Base-by-base conservation (phyloP, 2,113 vertebrate species). In the Spilogale gracilis region DNA sequence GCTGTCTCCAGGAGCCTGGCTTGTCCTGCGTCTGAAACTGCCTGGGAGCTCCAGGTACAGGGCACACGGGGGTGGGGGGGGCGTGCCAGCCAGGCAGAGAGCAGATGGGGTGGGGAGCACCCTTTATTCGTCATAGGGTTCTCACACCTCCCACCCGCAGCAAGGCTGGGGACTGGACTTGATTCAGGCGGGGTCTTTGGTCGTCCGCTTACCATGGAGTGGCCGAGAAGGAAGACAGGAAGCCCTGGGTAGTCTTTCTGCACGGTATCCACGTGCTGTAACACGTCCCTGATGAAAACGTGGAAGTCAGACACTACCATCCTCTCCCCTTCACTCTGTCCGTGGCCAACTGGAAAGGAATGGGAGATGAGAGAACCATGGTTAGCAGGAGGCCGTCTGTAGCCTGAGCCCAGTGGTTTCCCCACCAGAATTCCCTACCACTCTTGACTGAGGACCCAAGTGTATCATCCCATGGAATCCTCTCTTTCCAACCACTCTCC, bases 251-350 rank as follows among this genome's bases (percentile, higher is more conserved):
- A 96, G 63, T 98, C 99, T 78, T 98, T 99, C 97, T 99, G 99
- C 98, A 99, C 97, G 65, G 99, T 73, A 94, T 99, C 99, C 27
- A 99, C 98, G 89, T 99, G 99, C 98, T 99, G 99, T 88, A 99
- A 98, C 81, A 99, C 98, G 91, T 99, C 99, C 97, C 99, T 99
- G 98, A 99, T 76, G 96, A 99, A 99, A 71, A 99, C 56, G 9
- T 99, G 99, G 98, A 99, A 99, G 97, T 99, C 99, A 8, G 99
- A 99, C 93, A 99, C 99, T 83, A 98, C 98, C 99, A 99, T 99
- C 78, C 99, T 98, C 23, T 99, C 99, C 2, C 99, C 99, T 98
- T 99, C 99, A 0, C 99, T 99, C 99, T 99, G 99, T 38, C 99
- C 99, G 0, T 99, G 99, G 94, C 99, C 99, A 48, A 99, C 99